Percentiles rank a stretch among this genome's conserved stretches.
phyloP scores from a whole-genome alignment of 2,888 invertebrate genomes.

The Tetranychus piercei region DNA sequence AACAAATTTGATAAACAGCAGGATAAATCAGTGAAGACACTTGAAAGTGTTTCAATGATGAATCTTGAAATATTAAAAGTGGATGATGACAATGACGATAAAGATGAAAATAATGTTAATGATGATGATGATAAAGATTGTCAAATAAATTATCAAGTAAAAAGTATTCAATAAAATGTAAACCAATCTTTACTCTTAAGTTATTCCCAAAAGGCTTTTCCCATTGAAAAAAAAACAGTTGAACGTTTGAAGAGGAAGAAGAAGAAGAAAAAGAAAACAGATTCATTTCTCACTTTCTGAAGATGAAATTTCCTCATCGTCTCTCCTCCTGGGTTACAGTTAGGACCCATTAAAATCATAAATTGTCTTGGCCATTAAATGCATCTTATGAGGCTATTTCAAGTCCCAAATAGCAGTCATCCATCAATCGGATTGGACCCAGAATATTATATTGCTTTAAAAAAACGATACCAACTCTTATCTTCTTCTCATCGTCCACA shows the following conservation, averaged over 20 bases:
- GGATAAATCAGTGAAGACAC: too few species aligned
- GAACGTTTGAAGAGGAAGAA: background rate
- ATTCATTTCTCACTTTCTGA: background rate
- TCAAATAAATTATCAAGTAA: background rate
- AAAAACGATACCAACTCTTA: background rate
- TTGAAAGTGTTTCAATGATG: too few species aligned
- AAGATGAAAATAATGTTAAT: background rate
- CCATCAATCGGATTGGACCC: background rate
- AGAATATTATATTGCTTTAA: background rate
- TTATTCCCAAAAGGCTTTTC: background rate
- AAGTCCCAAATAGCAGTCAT: background rate
- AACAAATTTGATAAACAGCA: too few species aligned
- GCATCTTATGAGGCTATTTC: background rate
- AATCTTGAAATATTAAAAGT: too few species aligned
- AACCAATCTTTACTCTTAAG: background rate
- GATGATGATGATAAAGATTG: background rate
- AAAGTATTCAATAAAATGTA: background rate
- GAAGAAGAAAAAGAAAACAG: background rate
- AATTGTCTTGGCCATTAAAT: constrained; percentile 1
- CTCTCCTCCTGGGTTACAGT: background rate
- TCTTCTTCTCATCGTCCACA: background rate
- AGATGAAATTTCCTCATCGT: background rate
- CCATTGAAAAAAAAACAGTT: background rate
- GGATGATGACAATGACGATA: background rate
- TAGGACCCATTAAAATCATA: background rate